A percentile compares a stretch with the other conserved stretches of the same genome.
phyloP scores from a whole-genome alignment of 2,113 vertebrate species.

The Malurus elegans region DNA sequence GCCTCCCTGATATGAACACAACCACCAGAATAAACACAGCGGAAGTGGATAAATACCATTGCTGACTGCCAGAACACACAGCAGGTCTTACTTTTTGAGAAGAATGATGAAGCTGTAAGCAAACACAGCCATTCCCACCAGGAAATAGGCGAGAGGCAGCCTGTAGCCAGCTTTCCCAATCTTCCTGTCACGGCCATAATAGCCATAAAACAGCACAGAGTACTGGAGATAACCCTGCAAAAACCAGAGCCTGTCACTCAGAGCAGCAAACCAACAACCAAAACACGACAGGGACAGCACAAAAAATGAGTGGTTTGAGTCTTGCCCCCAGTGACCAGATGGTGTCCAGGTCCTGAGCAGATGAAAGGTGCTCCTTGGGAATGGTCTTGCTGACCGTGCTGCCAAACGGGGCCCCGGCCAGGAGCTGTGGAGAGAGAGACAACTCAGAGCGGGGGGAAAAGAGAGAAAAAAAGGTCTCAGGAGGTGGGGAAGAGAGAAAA shows the following conservation, averaged over 20 bases:
- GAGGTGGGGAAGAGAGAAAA: conserved; percentile 46
- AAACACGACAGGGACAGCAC: rapidly evolving
- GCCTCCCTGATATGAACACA: background rate
- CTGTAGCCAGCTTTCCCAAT: conserved; percentile 92
- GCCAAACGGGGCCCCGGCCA: conserved; percentile 90
- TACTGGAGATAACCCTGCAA: conserved; percentile 95
- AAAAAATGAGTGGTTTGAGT: background rate
- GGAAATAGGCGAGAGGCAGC: conserved; percentile 93
- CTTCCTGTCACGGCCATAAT: conserved; percentile 88
- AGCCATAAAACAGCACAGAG: conserved; percentile 95
- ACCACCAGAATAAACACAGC: background rate
- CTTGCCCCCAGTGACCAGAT: conserved; percentile 98
- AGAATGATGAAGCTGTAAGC: conserved; percentile 98
- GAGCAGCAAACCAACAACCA: background rate
- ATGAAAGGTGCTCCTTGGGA: conserved; percentile 80
- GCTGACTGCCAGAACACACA: background rate
- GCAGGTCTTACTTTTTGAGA: conserved; percentile 85
- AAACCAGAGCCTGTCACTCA: background rate
- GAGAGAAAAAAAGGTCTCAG: background rate
- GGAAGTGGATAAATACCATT: background rate
- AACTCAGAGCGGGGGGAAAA: conserved; percentile 74
- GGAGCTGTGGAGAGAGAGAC: conserved; percentile 75
- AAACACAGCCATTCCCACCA: conserved; percentile 97
- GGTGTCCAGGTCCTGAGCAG: conserved; percentile 96
- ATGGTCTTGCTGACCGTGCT: conserved; percentile 92